Evolutionary conservation across 2,888 invertebrate species (phyloP).

Genomic region (Quadroppia sp.): DNA sequence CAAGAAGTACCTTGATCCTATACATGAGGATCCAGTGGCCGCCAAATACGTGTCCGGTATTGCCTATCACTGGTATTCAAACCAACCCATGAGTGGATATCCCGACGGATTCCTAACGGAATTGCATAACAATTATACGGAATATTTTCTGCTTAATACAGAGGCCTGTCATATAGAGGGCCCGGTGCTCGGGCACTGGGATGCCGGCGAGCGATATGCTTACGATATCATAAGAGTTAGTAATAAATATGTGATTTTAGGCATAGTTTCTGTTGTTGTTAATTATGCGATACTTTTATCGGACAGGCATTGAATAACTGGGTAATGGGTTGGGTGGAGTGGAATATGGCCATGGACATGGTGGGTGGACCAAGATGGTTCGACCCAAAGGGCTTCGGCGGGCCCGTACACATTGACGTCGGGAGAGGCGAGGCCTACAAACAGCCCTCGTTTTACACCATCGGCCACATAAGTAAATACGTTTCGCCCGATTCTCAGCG

Average conservation of each 20-base stretch:
- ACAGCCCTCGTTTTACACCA: conserved; percentile 59
- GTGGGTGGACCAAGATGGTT: conserved; percentile 59
- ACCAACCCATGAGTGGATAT: conserved; percentile 49
- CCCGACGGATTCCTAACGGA: conserved; percentile 57
- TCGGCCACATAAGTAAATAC: conserved; percentile 58
- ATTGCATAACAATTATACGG: conserved; percentile 56
- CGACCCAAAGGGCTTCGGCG: conserved; percentile 56
- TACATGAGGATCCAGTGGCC: conserved; percentile 50
- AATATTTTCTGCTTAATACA: conserved; percentile 70
- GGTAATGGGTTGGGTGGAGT: conserved; percentile 80
- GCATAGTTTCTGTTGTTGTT: not conserved
- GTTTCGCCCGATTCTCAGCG: conserved; percentile 49
- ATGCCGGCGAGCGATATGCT: conserved; percentile 64
- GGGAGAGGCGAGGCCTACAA: conserved; percentile 56
- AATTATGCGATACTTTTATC: conserved; percentile 51
- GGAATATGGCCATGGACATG: conserved; percentile 74
- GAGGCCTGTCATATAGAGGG: conserved; percentile 69
- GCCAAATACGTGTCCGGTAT: conserved; percentile 63
- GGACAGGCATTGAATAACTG: conserved; percentile 60
- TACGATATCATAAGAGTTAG: conserved; percentile 63
- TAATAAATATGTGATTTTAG: conserved; percentile 62
- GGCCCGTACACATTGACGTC: conserved; percentile 57
- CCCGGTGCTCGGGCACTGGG: conserved; percentile 63
- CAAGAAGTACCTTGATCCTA: not conserved
- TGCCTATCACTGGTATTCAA: conserved; percentile 77